Base-by-base conservation (phyloP, 2,113 vertebrate genomes). In the Antigone vipio region DNA sequence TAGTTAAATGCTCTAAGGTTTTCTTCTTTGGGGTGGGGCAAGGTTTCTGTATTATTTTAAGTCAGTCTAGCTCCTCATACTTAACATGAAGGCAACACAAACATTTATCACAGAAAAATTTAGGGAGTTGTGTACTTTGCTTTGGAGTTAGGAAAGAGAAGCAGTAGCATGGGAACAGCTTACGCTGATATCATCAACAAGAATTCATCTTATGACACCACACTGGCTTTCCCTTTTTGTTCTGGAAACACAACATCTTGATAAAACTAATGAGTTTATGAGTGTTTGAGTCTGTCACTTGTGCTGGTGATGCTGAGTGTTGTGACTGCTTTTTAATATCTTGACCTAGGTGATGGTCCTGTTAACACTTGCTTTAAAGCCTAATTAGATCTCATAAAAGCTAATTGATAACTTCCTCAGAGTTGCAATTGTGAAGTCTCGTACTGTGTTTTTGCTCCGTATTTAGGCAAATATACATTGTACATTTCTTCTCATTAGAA, bases 41-140 rank as follows among this genome's bases (percentile, higher is more conserved):
- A 81, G n/a, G 23, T 77, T 91, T 93, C 60, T 71, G 68, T 84
- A 44, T 71, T 89, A 53, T 64, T 79, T 91, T 30, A 68, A 60
- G 71, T 84, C 63, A 77, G 30, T 53, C 30, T 53, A 62, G 24
- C 44, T 89, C 55, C 18, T 45, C 26, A 30, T 4, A 40, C 22
- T 86, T 83, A 69, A 50, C 23, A 47, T 29, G 63, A 87, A 66
- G 53, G 38, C 84, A 74, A 59, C 16, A 27, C 7, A 66, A 53
- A n/a, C 42, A 17, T 66, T 89, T 62, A 26, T 87, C 55, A 45
- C 19, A 68, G 42, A 93, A 80, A 53, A 62, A 42, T 72, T 44
- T 47, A 67, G 44, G 47, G 47, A 63, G 35, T 47, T 60, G 6
- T 52, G 47, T 53, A 44, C 30, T 63, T 95, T 49, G 17, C 67